Evolutionary conservation across 2,113 vertebrate species (phyloP), one percentile per base, ranked within the genome.

Genomic region (Stictonetta naevosa): DNA sequence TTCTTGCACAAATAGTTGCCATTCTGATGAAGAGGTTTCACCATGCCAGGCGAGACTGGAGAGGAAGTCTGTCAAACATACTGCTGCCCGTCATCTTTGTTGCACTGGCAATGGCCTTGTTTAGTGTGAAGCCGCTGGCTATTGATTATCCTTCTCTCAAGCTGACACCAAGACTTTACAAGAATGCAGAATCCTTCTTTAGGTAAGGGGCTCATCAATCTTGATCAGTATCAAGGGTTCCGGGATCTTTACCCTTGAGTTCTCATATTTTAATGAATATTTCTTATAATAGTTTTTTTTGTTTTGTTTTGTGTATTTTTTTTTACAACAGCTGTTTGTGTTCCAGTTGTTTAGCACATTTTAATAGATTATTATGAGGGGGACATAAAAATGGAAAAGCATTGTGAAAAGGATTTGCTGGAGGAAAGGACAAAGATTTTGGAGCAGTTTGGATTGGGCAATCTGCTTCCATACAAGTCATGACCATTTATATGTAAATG

Each of bases 91-190:
- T 98, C 21, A 75, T 98, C 58, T 98, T 98, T 36, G 97, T 98
- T 83, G 97, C 97, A 20, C 72, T 98, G 93, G 98, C 97, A 17
- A 98, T 98, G 98, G 96, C 91, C n/a, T 85, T 98, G 73, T 98
- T 98, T 14, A 97, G 91, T 34, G 97, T 98, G 82, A 97, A 97
- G 46, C 98, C 98, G 0, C 59, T 98, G 82, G 86, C 95, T 18
- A 50, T 88, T 4, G 17, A 91, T 25, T 98, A 97, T 82, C 97
- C 97, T 60, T 91, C 97, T 25, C 98, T 98, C 64, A 94, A 90
- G 60, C 67, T 98, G 74, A 96, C 95, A 3, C 97, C 97, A 6
- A 93, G 97, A 40, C 95, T 97, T 38, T 94, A 97, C 1, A 84
- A 93, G 31, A 89, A 48, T 2, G 79, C 40, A 1, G 97, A 97